A percentile compares a stretch with the other conserved stretches of the same genome.
Evolutionary conservation across 2,797 vertebrate genomes (phyloP).

Genomic region (Perodicticus potto): DNA sequence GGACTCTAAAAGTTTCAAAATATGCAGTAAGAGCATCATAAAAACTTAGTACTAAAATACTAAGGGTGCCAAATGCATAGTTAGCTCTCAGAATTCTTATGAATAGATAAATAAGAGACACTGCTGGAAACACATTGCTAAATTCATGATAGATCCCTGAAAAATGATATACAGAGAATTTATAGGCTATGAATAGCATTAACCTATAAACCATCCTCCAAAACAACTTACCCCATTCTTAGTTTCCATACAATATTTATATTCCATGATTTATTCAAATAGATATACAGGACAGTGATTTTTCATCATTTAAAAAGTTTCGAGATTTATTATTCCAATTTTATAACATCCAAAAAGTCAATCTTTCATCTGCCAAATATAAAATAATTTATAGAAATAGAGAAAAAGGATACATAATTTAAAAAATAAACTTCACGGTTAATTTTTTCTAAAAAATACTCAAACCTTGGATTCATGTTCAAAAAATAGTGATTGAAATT

Average conservation of each 20-base stretch:
- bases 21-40: background rate
- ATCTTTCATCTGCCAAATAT: background rate
- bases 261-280: background rate
- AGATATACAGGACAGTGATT: background rate
- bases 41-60: background rate
- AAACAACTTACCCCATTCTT: background rate
- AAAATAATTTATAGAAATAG: background rate
- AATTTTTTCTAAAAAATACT: background rate
- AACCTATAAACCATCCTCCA: background rate
- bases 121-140: background rate
- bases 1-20: background rate
- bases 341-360: background rate
- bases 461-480: background rate
- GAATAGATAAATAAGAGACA: background rate
- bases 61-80: background rate
- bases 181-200: background rate
- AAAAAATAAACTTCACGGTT: background rate
- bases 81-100: background rate
- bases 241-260: background rate
- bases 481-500: background rate
- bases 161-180: background rate
- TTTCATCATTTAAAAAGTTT: slow-evolving; percentile 12
- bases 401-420: background rate
- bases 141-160: background rate
- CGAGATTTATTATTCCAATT: background rate